Evolutionary conservation across 2,888 invertebrate species (phyloP), one percentile per base, ranked within the genome.

Genomic region (Maniola hyperantus): DNA sequence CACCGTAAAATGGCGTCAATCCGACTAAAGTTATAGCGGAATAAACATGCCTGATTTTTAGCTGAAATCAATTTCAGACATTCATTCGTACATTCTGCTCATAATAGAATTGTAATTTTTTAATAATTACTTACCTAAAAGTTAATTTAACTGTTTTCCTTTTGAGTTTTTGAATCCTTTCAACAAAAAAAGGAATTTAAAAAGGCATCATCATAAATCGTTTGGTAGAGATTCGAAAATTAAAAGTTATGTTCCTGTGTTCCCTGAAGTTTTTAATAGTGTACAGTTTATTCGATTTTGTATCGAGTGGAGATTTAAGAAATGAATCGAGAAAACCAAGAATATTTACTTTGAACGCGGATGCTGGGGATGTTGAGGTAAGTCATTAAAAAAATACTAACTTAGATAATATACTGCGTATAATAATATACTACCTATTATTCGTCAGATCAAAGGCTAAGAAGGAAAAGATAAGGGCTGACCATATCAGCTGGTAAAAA

Each of bases 271-370:
- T 39, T 48, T 42, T 55, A 15, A 15, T 51, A 50, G 33, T 36
- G 18, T 0, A 36, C 13, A 34, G 26, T 46, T 50, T 46, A 34
- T 54, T 62, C 76, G 65, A 76, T 50, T 69, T 75, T 33, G 82
- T 79, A 55, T 72, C 71, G 4, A 68, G 82, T 77, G 81, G 79
- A 51, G 76, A 74, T 55, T 70, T 67, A 20, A 76, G 42, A 69
- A 73, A 65, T 71, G 70, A 4, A 64, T 70, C 73, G 6, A 78
- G 88, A 61, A 80, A 84, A 61, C 76, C 89, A 2, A 90, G 91
- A 70, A 84, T 94, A 51, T 83, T 95, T 60, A 89, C 93, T 2
- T 95, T 95, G 73, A 90, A 95, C 73, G 88, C 93, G 0, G 77
- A 85, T 0, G 86, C 93, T 13, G 90, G 93, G 11, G 92, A 94